Evolutionary conservation across 37 sponge, comb jelly and placozoan genomes (phyloP), one percentile per base, ranked within the genome.

Genomic region (Haliclona indistincta): DNA sequence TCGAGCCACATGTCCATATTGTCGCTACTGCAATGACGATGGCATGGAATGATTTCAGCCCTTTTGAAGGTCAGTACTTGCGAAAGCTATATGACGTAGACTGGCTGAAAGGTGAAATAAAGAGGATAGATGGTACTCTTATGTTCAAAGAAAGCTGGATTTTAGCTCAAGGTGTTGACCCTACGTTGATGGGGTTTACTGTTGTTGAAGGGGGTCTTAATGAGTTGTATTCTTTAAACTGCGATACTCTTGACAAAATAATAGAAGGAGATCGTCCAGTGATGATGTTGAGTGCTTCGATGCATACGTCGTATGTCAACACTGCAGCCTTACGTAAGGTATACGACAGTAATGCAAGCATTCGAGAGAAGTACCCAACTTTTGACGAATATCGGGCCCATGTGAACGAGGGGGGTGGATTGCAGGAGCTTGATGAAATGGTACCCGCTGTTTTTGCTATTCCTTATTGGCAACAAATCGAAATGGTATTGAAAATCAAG

Each of bases 251-350:
- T 8, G 71, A 70, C 45, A 52, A 42, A 44, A 51, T 51, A 19
- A n/a, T n/a, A n/a, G 71, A 70, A 23, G 7, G 10, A 13, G 52
- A 70, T 10, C 25, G 4, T 44, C 71, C 71, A 42, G 71, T 70
- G 6, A 36, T 70, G 15, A 70, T 70, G 49, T 7, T 70, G 51
- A 23, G 28, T 25, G 71, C 71, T 70, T 70, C 71, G 10, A 52
- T 49, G 13, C 71, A 70, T 25, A 70, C 71, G 11, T 49, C 71
- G 4, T 70, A 70, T 23, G 71, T 70, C 15, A 70, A 70, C 71
- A 70, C 71, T 7, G 6, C 53, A 8, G 52, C 71, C 8, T 38
- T 70, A 15, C 4, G 23, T 7, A 7, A 15, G 30, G 45, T 70
- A 5, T 70, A 70, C 23, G 15, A 22, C 25, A 60, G 25, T 20